A percentile compares a stretch with the other conserved stretches of the same genome.
Evolutionary conservation across 1,140 invertebrate species (phyloP).

Genomic region (Drosophila watanabei): DNA sequence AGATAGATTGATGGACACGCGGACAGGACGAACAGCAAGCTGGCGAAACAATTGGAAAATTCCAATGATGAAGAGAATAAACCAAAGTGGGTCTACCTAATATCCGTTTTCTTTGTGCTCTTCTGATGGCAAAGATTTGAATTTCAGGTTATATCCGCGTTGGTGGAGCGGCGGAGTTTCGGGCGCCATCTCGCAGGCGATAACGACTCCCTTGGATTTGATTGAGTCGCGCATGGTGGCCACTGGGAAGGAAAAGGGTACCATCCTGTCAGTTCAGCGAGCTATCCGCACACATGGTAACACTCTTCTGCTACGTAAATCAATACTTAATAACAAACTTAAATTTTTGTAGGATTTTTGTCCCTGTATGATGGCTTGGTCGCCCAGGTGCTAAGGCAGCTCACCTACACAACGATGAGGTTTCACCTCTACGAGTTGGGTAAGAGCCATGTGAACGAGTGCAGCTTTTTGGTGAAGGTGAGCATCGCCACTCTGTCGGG

Average conservation of each 20-base stretch:
- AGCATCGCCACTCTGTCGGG: conserved; percentile 52
- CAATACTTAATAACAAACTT: background rate
- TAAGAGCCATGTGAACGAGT: conserved; percentile 37
- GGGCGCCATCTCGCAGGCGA: conserved; percentile 25
- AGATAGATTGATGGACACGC: conserved; percentile 18
- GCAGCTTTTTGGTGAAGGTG: conserved; percentile 23
- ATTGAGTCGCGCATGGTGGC: conserved; percentile 62
- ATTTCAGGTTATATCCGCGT: conserved; percentile 40
- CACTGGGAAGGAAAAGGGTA: conserved; percentile 13
- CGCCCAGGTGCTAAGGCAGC: conserved; percentile 56
- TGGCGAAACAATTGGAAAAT: conserved; percentile 11
- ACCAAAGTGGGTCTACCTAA: background rate
- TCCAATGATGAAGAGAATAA: conserved; percentile 1
- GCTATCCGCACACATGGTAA: conserved; percentile 47
- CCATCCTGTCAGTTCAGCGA: too few relatives aligned
- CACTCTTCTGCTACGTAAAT: background rate
- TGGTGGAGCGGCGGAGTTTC: conserved; percentile 70
- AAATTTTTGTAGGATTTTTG: conserved; percentile 29
- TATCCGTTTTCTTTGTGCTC: too few relatives aligned
- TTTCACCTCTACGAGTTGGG: conserved; percentile 62
- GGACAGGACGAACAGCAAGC: conserved; percentile 19
- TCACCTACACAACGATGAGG: conserved; percentile 54
- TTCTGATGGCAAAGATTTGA: background rate
- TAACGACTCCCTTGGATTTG: conserved; percentile 56
- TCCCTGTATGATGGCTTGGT: conserved; percentile 59